Evolutionary conservation across 30 jellyfish, hydroid and myxozoan genomes (phyloP), one percentile per base, ranked within the genome.

Genomic region (Phacellophora camtschatica): DNA sequence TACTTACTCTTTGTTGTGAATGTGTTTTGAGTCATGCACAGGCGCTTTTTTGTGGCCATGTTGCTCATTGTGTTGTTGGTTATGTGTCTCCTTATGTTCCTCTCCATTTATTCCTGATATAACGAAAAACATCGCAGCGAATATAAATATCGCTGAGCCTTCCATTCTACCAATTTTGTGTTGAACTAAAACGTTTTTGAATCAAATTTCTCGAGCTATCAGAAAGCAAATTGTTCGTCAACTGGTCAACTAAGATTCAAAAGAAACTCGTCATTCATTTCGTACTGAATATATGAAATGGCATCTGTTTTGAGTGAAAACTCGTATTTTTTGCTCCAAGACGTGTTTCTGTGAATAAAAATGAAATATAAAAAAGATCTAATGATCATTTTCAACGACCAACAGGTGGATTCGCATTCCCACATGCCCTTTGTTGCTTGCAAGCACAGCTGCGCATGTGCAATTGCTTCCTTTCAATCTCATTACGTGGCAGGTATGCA

Each of bases 1-100:
- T 20, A 85, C 99, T 71, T 86, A 93, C 99, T 93, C 99, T 72
- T 73, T 82, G 70, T 93, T 93, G 61, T 93, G 99, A 19, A 93
- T 62, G 83, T 93, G 99, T 58, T 86, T 93, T 23, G 95, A 5
- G 50, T 93, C 99, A 48, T 84, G 96, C 30, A 92, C 82, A 1
- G 92, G 96, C 46, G 86, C 92, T 45, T 91, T 80, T 33, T 67
- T 77, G 23, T 75, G 92, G 24, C 66, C 76, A 7, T 34, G 33
- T 9, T 83, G 82, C 31, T 54, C 32, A 50, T 45, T 34, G 8
- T 61, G 62, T n/a, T 35, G 34, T 3, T 30, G 61, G 18, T 82
- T 73, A 23, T 63, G 67, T 18, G 53, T 36, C 27, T 57, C 36
- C 12, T 65, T 41, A 10, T 77, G 81, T 20, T 49, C 51, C 12